Conservation (phyloP, 2,113 vertebrate genomes). For the Eurypyga helias region DNA sequence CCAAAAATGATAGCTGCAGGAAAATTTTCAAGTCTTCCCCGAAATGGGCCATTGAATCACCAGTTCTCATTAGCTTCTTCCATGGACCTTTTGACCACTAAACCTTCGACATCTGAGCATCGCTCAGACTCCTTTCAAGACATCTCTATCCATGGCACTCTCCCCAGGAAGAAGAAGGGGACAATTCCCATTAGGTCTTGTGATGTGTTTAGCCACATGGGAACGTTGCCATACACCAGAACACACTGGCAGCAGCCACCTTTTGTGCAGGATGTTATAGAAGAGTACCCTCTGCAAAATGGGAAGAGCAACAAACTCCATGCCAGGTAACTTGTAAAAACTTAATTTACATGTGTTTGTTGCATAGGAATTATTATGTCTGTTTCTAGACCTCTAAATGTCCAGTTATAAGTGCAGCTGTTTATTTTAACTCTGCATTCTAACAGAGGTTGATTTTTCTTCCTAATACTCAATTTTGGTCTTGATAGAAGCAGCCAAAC, state of each 20-base stretch:
- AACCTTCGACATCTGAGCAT: constrained; percentile 68
- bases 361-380: background rate
- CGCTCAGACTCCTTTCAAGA: constrained; percentile 78
- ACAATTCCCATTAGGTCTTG: constrained; percentile 64
- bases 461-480: background rate
- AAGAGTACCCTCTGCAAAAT: constrained; percentile 76
- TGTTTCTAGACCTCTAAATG: background rate
- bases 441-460: background rate
- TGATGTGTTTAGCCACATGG: constrained; percentile 71
- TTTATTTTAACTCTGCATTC: background rate
- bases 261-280: constrained; percentile 77
- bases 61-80: constrained; percentile 84
- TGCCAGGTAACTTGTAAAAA: constrained; percentile 79
- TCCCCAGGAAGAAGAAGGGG: constrained; percentile 91
- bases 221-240: constrained; percentile 61
- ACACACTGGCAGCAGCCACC: constrained; percentile 70
- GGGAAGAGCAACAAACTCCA: constrained; percentile 44
- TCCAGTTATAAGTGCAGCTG: background rate
- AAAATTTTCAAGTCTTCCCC: constrained; percentile 90
- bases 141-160: constrained; percentile 92
- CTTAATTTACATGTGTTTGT: background rate
- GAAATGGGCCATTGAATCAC: constrained; percentile 80
- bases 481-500: background rate
- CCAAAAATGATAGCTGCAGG: constrained; percentile 93
- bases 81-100: constrained; percentile 93